Conservation (phyloP, 2,113 vertebrate genomes). For the Physeter macrocephalus region DNA sequence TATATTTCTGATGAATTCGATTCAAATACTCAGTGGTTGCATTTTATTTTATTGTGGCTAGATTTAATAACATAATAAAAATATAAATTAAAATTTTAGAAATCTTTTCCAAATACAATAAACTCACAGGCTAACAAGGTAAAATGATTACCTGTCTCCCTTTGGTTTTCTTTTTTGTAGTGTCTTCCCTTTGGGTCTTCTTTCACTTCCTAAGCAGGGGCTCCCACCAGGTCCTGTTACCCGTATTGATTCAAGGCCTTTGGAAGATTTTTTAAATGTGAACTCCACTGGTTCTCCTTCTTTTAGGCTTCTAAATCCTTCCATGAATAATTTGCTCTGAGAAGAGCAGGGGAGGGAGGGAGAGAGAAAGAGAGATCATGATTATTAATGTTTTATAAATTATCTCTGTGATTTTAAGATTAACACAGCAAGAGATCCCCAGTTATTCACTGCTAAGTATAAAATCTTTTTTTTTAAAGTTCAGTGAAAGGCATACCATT, state of each 20-base stretch:
- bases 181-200: conserved; percentile 98
- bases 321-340: conserved; percentile 99
- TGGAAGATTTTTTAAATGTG: conserved; percentile 98
- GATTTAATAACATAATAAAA: neutral
- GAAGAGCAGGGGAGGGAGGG: conserved; percentile 36
- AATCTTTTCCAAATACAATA: conserved; percentile 34
- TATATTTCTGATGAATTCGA: neutral
- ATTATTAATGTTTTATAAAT: conserved; percentile 73
- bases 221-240: conserved; percentile 97
- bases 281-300: conserved; percentile 99
- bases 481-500: neutral
- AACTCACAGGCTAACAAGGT: neutral
- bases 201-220: conserved; percentile 96
- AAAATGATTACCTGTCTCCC: conserved; percentile 94
- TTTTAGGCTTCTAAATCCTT: conserved; percentile 99
- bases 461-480: neutral
- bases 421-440: conserved; percentile 48
- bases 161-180: conserved; percentile 98
- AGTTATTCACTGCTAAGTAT: neutral
- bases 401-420: conserved; percentile 60
- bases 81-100: conserved; percentile 43
- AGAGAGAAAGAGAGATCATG: conserved; percentile 54
- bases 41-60: conserved; percentile 19
- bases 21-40: neutral
- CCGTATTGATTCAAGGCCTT: conserved; percentile 98